Base-by-base conservation (phyloP, 1,140 invertebrate species). In the Bombus picipes region DNA sequence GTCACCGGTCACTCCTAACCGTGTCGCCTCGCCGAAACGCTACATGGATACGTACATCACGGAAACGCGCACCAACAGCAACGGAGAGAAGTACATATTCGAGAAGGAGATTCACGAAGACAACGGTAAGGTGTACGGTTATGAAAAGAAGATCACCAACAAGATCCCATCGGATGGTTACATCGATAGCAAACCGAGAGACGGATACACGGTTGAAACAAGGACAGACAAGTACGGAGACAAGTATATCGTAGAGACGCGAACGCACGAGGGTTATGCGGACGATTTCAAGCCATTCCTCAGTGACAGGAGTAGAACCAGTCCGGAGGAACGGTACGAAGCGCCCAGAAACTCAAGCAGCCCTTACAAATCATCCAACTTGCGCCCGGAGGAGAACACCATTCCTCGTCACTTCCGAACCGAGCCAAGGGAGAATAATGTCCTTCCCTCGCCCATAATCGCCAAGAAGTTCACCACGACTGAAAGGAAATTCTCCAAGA, bases 201-300 rank as follows among this genome's bases (percentile, higher is more conserved):
- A 96, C 57, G 96, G 95, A 3, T 96, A 96, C 70, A 94, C 95
- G 12, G 89, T 96, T 1, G 96, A 96, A 85, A 96, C 95, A 0
- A 95, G 94, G n/a, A 93, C 94, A 10, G 95, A 96, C 87, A 95
- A 95, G 41, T 93, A 95, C 75, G 95, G 94, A 86, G 96, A 95
- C 92, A 95, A 94, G 91, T 96, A 96, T 83, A 96, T 95, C 87
- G 96, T 94, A 28, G 97, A 96, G 92, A 96, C 96, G 25, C 92
- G 94, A 9, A 94, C 93, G 10, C 94, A 95, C 75, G 90, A 92
- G 34, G 91, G 92, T 37, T 94, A 93, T 47, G 76, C 88, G 13
- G 91, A 92, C 75, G 87, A 93, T 43, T 92, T 92, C n/a, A 94
- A 94, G n/a, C 92, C 92, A 0, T 94, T 94, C 53, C 87, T 94